phyloP scores from a whole-genome alignment of 2,888 invertebrate genomes.

The Lutraria lutraria region DNA sequence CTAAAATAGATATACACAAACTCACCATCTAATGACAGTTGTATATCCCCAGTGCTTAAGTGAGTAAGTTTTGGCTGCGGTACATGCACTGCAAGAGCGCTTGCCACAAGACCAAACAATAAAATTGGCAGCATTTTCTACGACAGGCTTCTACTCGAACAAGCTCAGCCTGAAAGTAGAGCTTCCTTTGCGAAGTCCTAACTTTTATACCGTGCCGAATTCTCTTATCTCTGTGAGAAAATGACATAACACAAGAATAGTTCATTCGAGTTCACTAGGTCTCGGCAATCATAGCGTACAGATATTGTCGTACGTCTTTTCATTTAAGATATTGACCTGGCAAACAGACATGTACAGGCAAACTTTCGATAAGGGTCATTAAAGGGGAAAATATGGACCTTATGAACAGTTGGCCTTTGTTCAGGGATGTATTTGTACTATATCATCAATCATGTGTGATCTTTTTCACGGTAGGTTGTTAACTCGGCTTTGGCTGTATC shows the following conservation, averaged over 20 bases:
- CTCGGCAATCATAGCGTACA: too few relatives aligned
- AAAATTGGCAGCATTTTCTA: neutral
- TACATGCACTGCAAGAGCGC: neutral
- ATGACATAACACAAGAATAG: neutral
- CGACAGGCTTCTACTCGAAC: slow-evolving; percentile 22
- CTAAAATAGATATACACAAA: neutral
- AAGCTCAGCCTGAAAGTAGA: slow-evolving; percentile 15
- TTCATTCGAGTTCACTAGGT: too few relatives aligned
- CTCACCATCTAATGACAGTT: slow-evolving; percentile 33
- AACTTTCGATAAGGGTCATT: too few relatives aligned
- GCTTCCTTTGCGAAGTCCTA: neutral
- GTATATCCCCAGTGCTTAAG: slow-evolving; percentile 15
- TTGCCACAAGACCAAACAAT: slow-evolving; percentile 21
- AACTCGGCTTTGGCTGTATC: too few relatives aligned
- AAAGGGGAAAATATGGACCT: too few relatives aligned
- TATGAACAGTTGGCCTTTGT: too few relatives aligned
- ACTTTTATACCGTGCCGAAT: neutral
- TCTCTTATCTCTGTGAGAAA: neutral
- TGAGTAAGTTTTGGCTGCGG: slow-evolving; percentile 25
- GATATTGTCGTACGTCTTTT: too few relatives aligned
- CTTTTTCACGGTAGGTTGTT: too few relatives aligned
- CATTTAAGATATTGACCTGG: too few relatives aligned
- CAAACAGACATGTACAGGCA: too few relatives aligned
- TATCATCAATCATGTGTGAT: too few relatives aligned
- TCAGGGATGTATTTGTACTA: too few relatives aligned